These are phyloP conservation scores for Drosophila oshimai DNA, from an alignment of 1,140 invertebrate genomes.

Conservation along the genomic window DNA sequence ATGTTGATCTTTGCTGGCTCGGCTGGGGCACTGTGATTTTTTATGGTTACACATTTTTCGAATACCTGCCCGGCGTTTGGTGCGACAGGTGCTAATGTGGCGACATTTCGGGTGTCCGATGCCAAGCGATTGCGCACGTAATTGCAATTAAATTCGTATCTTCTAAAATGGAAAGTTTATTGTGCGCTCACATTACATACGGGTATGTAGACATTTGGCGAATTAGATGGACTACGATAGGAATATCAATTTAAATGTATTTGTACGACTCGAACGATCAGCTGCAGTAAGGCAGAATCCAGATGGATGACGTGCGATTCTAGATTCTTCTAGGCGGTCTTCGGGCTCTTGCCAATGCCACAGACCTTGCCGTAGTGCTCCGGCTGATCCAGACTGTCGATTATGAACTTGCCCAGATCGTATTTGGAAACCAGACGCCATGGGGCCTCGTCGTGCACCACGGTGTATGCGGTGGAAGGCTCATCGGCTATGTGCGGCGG, in stretches of 20 bases:
- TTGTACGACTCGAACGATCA: constrained; percentile 32
- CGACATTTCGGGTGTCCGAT: constrained; percentile 52
- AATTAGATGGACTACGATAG: constrained; percentile 20
- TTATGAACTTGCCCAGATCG: constrained; percentile 89
- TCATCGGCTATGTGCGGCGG: constrained; percentile 90
- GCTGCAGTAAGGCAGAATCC: constrained; percentile 7
- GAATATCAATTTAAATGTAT: constrained; percentile 40
- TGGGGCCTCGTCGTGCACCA: constrained; percentile 84
- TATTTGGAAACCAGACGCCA: constrained; percentile 88
- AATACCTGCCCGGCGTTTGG: constrained; percentile 48
- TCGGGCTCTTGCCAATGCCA: constrained; percentile 85
- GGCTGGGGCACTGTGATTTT: constrained; percentile 15
- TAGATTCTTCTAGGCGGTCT: constrained; percentile 13
- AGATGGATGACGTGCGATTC: background rate
- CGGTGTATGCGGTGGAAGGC: constrained; percentile 59
- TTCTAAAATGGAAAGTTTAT: constrained; percentile 69
- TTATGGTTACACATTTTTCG: constrained; percentile 54
- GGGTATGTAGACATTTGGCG: background rate
- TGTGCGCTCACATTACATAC: constrained; percentile 29
- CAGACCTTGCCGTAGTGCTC: constrained; percentile 88
- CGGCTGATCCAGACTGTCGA: constrained; percentile 87
- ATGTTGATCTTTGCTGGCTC: constrained; percentile 20
- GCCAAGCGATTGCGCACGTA: constrained; percentile 58
- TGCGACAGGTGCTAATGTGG: constrained; percentile 71
- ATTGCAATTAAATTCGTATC: constrained; percentile 52